phyloP scores from a whole-genome alignment of 1,140 invertebrate genomes.

The Drosophila tsacasi region DNA sequence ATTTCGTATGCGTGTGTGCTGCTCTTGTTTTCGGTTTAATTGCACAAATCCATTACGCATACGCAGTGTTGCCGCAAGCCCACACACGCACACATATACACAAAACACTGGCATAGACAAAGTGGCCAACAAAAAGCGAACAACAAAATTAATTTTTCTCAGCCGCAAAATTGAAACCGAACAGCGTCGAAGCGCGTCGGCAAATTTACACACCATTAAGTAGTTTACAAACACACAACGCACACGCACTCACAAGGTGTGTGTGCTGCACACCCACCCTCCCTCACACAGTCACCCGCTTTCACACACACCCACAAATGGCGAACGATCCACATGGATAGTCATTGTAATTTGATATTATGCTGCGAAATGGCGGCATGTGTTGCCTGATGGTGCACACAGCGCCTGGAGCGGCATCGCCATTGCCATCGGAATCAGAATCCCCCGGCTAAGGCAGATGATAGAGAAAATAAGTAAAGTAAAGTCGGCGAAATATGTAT shows the following conservation, averaged over 20 bases:
- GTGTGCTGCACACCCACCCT: slow-evolving; percentile 20
- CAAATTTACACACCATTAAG: slow-evolving; percentile 85
- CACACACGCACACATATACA: slow-evolving; percentile 12
- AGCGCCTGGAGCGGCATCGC: slow-evolving; percentile 38
- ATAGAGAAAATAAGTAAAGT: slow-evolving; percentile 40
- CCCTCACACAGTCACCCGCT: slow-evolving; percentile 1
- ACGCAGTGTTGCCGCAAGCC: slow-evolving; percentile 47
- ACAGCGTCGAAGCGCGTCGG: slow-evolving; percentile 67
- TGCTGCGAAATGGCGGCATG: slow-evolving; percentile 72
- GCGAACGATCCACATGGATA: slow-evolving; percentile 50
- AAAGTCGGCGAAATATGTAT: slow-evolving; percentile 44
- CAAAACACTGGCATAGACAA: slow-evolving; percentile 3
- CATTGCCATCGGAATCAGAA: slow-evolving; percentile 17
- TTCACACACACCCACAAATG: slow-evolving; percentile 2
- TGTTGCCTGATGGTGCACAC: slow-evolving; percentile 65
- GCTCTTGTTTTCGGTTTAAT: slow-evolving; percentile 52
- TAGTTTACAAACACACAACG: slow-evolving; percentile 73
- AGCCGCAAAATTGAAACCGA: slow-evolving; percentile 81
- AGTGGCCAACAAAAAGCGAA: slow-evolving; percentile 26
- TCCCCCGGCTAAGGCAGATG: slow-evolving; percentile 2
- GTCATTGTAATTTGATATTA: slow-evolving; percentile 79
- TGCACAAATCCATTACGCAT: slow-evolving; percentile 60
- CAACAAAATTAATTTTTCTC: slow-evolving; percentile 76
- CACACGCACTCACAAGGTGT: slow-evolving; percentile 6
- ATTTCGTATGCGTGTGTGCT: slow-evolving; percentile 50